These are phyloP conservation scores for Ametastegia equiseti DNA, from an alignment of 2,888 invertebrate species.

Conservation along the genomic window DNA sequence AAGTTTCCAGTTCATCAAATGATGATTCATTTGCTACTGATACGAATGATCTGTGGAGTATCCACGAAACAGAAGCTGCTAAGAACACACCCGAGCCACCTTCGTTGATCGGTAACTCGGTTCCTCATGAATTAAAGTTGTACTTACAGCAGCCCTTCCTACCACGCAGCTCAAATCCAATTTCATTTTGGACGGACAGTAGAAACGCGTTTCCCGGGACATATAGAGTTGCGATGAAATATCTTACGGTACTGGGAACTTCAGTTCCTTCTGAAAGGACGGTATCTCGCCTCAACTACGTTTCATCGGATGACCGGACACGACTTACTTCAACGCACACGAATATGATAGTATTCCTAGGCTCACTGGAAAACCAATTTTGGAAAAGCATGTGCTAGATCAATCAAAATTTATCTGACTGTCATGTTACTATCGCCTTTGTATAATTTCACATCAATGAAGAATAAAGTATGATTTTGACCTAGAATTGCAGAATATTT, in stretches of 20 bases:
- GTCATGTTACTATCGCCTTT: neutral
- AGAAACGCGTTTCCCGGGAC: neutral
- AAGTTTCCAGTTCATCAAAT: neutral
- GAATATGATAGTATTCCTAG: conserved; percentile 14
- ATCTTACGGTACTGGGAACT: conserved; percentile 15
- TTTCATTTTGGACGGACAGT: neutral
- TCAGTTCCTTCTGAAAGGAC: conserved; percentile 24
- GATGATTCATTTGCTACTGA: conserved; percentile 7
- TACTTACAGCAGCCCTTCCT: neutral
- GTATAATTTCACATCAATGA: neutral
- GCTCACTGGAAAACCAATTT: conserved; percentile 17
- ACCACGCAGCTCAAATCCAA: conserved; percentile 8
- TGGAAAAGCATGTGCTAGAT: neutral
- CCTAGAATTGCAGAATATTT: neutral
- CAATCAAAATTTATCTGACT: neutral
- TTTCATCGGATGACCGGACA: conserved; percentile 7
- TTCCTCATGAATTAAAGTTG: conserved; percentile 24
- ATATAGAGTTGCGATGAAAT: neutral
- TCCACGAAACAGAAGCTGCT: conserved; percentile 1
- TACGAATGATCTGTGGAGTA: conserved; percentile 10
- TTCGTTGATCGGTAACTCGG: neutral
- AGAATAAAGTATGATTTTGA: neutral
- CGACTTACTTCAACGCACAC: conserved; percentile 16
- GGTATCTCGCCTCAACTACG: conserved; percentile 27
- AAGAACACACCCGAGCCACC: conserved; percentile 9